Evolutionary conservation across 2,888 invertebrate genomes (phyloP), one percentile per base, ranked within the genome.

Genomic region (Conchocele bisecta): DNA sequence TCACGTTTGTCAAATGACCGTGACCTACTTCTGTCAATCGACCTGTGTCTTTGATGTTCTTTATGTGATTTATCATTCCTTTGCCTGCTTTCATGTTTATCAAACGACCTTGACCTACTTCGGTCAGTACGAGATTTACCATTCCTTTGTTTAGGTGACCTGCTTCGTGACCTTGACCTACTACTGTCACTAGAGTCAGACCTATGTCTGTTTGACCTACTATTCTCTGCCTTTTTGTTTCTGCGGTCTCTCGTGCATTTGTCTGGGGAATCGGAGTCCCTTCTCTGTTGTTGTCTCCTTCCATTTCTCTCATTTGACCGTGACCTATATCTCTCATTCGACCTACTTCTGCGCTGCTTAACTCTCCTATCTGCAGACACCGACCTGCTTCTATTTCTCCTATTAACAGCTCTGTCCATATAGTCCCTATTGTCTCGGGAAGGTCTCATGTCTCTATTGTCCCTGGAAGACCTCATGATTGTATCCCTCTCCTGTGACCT

Each of bases 241-340:
- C 54, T 22, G 24, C n/a, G 31, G 54, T 54, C 33, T 31, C 20
- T 35, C 59, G 46, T 20, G 26, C 31, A 11, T n/a, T 39, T 15
- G 35, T 33, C 9, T 20, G 35, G 5, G 9, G 26, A 35, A 31
- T 33, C 20, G 31, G 15, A 31, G 59, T 33, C 15, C 29, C 29
- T 37, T 26, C 39, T 28, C 59, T 44, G 33, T 17, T 56, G 11
- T 41, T 11, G 11, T 31, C 11, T 28, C 50, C 51, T 31, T 35
- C 50, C 60, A 39, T 29, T 35, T 33, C 50, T 44, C 9, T 56
- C 56, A 51, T 35, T 13, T 31, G 60, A 60, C 48, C 60, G 37
- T 60, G 48, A 53, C 42, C 44, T 41, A 9, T 31, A 24, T 22
- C n/a, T 61, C 7, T 59, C 42, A 44, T 35, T 54, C 6, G 59